A percentile compares a stretch with the other conserved stretches of the same genome.
phyloP scores from a whole-genome alignment of 2,797 vertebrate species.

The Takifugu rubripes region DNA sequence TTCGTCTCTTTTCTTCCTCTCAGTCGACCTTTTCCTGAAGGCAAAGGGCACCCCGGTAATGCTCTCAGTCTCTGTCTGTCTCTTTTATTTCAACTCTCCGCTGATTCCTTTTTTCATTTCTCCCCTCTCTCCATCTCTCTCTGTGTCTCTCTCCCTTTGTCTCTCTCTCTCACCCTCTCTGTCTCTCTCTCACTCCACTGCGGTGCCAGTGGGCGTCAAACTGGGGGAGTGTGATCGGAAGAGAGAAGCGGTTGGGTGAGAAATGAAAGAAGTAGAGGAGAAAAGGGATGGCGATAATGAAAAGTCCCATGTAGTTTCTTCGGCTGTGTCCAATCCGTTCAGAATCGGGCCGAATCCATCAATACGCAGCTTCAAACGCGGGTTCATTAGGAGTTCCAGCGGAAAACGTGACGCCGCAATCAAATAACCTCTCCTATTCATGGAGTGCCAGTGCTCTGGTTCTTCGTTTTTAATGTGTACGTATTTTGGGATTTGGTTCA shows the following conservation, averaged over 20 bases:
- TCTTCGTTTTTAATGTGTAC: background rate
- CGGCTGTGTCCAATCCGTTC: conserved; percentile 52
- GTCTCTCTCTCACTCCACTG: conserved; percentile 52
- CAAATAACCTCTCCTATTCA: conserved; percentile 14
- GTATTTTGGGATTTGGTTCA: conserved; percentile 35
- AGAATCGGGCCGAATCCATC: conserved; percentile 21
- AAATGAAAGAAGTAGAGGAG: conserved; percentile 61
- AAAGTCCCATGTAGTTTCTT: conserved; percentile 72
- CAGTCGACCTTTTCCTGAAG: conserved; percentile 26
- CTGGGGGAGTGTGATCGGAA: conserved; percentile 76
- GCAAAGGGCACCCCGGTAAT: conserved; percentile 33
- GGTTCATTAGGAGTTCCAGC: conserved; percentile 16
- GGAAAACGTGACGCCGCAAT: conserved; percentile 1
- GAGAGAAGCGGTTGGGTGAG: conserved; percentile 67
- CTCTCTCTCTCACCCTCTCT: conserved; percentile 24
- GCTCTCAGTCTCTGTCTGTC: conserved; percentile 30
- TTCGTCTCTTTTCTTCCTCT: conserved; percentile 21
- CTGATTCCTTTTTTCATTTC: conserved; percentile 16
- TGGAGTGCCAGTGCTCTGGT: conserved; percentile 13
- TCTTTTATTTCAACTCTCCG: conserved; percentile 41
- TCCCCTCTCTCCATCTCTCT: conserved; percentile 13
- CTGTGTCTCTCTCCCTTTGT: conserved; percentile 27
- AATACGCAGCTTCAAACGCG: conserved; percentile 30
- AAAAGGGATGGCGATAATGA: conserved; percentile 70
- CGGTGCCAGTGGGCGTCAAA: conserved; percentile 71